Percentiles rank a stretch among this genome's conserved stretches.
These are phyloP conservation scores for Hoplias malabaricus DNA, from an alignment of 2,113 vertebrate species.

Conservation along the genomic window DNA sequence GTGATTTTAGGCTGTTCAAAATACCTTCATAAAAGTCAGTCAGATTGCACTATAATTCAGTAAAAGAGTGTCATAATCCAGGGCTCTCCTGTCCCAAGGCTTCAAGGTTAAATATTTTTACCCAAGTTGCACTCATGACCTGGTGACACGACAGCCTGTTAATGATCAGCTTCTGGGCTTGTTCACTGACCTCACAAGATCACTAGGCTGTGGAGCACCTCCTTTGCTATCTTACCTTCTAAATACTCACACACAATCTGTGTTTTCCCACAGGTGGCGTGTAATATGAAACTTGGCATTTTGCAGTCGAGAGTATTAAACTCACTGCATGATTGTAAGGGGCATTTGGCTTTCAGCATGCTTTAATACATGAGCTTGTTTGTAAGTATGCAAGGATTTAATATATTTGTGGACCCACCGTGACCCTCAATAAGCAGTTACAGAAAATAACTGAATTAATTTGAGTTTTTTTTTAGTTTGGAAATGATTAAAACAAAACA, in stretches of 20 bases:
- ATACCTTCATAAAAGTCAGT: neutral
- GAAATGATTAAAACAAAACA: too few species aligned
- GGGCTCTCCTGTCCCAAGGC: neutral
- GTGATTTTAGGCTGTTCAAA: too few species aligned
- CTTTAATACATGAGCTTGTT: too few species aligned
- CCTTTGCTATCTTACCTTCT: neutral
- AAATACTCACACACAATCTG: neutral
- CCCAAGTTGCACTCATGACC: neutral
- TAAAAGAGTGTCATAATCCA: neutral
- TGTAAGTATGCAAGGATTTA: too few species aligned
- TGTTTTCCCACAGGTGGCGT: neutral
- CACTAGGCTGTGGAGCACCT: neutral
- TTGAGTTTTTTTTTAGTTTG: too few species aligned
- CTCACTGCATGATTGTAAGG: too few species aligned
- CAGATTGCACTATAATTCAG: neutral
- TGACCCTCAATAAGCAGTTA: too few species aligned
- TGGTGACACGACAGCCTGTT: slow-evolving; percentile 1
- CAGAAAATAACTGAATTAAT: too few species aligned
- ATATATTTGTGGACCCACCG: too few species aligned
- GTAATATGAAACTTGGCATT: neutral
- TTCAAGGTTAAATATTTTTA: slow-evolving; percentile 20
- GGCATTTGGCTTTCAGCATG: too few species aligned
- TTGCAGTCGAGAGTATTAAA: too few species aligned
- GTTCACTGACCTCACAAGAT: slow-evolving; percentile 11
- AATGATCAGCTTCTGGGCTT: slow-evolving; percentile 31